phyloP scores from a whole-genome alignment of 2,113 vertebrate species.

The Colistium nudipinnis region DNA sequence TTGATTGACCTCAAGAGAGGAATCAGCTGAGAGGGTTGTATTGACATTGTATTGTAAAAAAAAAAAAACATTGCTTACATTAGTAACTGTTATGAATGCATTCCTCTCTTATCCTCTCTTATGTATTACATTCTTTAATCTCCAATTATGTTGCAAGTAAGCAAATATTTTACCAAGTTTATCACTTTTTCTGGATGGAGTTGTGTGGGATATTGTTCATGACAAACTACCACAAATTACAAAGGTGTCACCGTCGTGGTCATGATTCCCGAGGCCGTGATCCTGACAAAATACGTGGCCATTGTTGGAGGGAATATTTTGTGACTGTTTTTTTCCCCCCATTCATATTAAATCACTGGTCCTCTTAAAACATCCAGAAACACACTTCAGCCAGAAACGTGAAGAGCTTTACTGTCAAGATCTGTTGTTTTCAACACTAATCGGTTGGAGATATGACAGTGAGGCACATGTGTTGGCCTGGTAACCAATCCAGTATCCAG shows the following conservation, averaged over 20 bases:
- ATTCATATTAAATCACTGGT: conserved; percentile 1
- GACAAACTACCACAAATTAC: not conserved
- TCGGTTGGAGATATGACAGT: conserved; percentile 74
- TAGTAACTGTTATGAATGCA: not conserved
- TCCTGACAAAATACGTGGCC: conserved; percentile 24
- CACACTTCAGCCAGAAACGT: conserved; percentile 12
- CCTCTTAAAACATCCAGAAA: conserved; percentile 10
- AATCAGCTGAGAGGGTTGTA: conserved; percentile 45
- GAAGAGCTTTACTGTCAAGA: conserved; percentile 57
- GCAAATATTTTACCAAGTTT: conserved; percentile 1
- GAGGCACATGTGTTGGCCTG: conserved; percentile 81
- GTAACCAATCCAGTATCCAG: conserved; percentile 82
- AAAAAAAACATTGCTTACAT: not conserved
- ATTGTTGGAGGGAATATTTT: conserved; percentile 31
- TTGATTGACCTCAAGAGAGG: conserved; percentile 47
- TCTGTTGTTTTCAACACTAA: conserved; percentile 68
- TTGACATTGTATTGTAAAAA: conserved; percentile 12
- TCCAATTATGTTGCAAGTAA: not conserved
- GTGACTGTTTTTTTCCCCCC: conserved; percentile 15
- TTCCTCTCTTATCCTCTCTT: not conserved
- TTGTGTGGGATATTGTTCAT: not conserved
- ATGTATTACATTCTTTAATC: conserved; percentile 8
- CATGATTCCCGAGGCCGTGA: conserved; percentile 11
- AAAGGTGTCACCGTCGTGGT: conserved; percentile 8
- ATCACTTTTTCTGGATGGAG: conserved; percentile 15